These are phyloP conservation scores for Mastacembelus armatus DNA, from an alignment of 2,797 vertebrate genomes.

Conservation along the genomic window DNA sequence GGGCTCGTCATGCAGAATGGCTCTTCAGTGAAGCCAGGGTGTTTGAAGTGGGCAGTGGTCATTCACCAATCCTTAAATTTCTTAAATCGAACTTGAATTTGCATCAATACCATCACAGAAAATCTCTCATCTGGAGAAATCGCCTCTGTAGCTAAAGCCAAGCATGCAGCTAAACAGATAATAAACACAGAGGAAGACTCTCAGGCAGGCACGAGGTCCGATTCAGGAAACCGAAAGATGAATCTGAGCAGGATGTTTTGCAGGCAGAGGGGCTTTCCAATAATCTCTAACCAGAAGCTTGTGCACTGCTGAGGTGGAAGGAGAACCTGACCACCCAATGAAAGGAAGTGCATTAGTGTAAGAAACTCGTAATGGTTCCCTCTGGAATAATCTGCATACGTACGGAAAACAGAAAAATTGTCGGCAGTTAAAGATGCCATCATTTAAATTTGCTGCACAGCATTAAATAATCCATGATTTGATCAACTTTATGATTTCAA, in stretches of 20 bases:
- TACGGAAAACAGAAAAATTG: neutral
- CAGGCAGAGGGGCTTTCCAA: slow-evolving; percentile 44
- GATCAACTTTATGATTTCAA: slow-evolving; percentile 23
- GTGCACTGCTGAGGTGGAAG: slow-evolving; percentile 21
- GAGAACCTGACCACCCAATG: slow-evolving; percentile 43
- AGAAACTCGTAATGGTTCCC: too few species aligned
- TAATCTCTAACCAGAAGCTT: slow-evolving; percentile 34
- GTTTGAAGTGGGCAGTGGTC: slow-evolving; percentile 29
- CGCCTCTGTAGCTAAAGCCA: neutral
- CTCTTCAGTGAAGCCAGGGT: slow-evolving; percentile 27
- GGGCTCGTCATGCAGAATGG: slow-evolving; percentile 39
- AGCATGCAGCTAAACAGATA: slow-evolving; percentile 16
- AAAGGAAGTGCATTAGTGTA: slow-evolving; percentile 11
- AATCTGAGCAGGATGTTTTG: slow-evolving; percentile 40
- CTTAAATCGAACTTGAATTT: slow-evolving; percentile 23
- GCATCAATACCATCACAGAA: slow-evolving; percentile 26
- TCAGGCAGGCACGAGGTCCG: slow-evolving; percentile 37
- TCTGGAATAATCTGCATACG: neutral
- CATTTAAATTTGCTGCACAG: neutral
- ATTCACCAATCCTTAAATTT: slow-evolving; percentile 33
- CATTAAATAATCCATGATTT: slow-evolving; percentile 25
- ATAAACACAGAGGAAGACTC: slow-evolving; percentile 16
- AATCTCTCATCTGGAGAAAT: too few species aligned
- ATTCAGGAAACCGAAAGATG: slow-evolving; percentile 35
- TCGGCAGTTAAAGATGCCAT: neutral